Percentiles rank a stretch among this genome's conserved stretches.
Conservation (phyloP, 2,888 invertebrate genomes). For the Miltochrista miniata region DNA sequence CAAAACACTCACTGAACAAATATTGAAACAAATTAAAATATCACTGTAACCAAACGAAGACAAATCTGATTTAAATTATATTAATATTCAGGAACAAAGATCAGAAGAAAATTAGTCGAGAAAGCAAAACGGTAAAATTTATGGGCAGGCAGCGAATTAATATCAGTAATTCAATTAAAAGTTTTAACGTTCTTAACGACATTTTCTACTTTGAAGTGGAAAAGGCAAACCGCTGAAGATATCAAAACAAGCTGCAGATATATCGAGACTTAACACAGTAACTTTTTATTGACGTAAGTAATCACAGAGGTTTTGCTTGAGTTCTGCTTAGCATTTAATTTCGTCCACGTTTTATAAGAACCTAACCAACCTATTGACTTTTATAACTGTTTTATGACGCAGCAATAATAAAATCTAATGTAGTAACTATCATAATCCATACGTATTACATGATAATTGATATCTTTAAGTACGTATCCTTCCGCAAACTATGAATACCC, state of each 20-base stretch:
- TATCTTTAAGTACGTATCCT: too few species aligned
- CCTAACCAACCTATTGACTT: too few species aligned
- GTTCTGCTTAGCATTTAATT: too few species aligned
- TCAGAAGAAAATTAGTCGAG: constrained; percentile 8
- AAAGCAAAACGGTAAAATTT: constrained; percentile 10
- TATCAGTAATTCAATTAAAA: constrained; percentile 20
- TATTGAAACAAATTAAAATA: background rate
- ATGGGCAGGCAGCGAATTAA: constrained; percentile 10
- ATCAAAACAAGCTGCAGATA: background rate
- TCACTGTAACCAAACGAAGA: background rate
- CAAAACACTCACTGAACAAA: background rate
- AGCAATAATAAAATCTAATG: too few species aligned
- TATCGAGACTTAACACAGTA: too few species aligned
- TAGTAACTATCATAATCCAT: too few species aligned
- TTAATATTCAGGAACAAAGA: constrained; percentile 19
- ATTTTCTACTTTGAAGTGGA: background rate
- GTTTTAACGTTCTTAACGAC: constrained; percentile 6
- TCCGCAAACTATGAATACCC: too few species aligned
- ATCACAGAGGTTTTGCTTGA: too few species aligned
- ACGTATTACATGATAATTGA: too few species aligned
- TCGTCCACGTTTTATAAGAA: too few species aligned
- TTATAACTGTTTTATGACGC: too few species aligned
- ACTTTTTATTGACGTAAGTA: too few species aligned
- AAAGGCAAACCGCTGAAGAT: background rate
- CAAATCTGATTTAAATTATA: constrained; percentile 2